phyloP scores from a whole-genome alignment of 2,113 vertebrate species.

The Nycticorax nycticorax region DNA sequence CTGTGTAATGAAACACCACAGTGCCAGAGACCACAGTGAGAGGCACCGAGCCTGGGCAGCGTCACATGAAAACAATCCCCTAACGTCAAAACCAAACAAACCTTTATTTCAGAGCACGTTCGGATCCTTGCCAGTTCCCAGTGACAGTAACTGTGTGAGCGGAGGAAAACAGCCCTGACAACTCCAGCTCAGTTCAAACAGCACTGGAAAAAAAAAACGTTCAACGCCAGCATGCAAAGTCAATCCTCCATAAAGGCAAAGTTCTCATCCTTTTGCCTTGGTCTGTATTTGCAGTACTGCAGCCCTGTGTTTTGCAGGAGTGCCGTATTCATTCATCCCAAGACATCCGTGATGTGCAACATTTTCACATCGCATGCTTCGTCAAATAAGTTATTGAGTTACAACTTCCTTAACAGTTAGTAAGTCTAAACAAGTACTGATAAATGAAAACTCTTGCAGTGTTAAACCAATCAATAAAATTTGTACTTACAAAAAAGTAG shows the following conservation, averaged over 20 bases:
- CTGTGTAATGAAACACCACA: rapidly evolving
- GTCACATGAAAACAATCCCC: background rate
- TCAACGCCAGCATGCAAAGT: background rate
- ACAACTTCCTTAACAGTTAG: background rate
- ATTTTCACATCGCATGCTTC: background rate
- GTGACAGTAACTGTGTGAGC: background rate
- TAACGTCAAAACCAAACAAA: background rate
- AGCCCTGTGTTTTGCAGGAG: background rate
- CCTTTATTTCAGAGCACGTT: background rate
- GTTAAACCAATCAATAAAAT: background rate
- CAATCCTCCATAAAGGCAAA: background rate
- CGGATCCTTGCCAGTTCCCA: background rate
- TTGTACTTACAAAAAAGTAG: background rate
- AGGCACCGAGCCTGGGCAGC: background rate
- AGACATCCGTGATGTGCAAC: background rate
- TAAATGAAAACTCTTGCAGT: background rate
- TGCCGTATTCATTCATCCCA: rapidly evolving
- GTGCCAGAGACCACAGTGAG: too few species aligned
- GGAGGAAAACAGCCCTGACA: background rate
- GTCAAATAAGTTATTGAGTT: background rate
- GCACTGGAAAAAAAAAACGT: background rate
- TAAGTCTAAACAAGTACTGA: background rate
- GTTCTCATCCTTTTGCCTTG: background rate
- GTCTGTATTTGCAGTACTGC: background rate
- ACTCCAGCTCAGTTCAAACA: background rate